Conservation (phyloP, 2,797 vertebrate species). For the Zalophus californianus region DNA sequence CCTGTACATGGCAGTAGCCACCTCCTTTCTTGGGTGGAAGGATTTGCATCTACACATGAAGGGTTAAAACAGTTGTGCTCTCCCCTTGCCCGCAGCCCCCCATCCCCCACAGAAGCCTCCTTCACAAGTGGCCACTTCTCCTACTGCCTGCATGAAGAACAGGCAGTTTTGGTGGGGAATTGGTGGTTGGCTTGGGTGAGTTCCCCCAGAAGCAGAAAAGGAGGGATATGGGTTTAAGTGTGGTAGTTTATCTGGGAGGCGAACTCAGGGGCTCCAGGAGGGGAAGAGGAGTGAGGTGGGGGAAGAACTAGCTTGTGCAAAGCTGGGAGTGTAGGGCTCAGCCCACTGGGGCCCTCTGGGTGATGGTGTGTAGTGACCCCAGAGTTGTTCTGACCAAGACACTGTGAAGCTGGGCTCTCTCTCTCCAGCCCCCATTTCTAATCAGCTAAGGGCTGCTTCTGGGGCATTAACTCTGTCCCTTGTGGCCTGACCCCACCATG, state of each 20-base stretch:
- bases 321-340: background rate
- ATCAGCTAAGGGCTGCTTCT: background rate
- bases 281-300: rapidly evolving
- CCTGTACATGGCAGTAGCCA: no score
- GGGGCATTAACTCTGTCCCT: background rate
- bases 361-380: background rate
- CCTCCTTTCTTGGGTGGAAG: background rate
- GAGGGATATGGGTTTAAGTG: background rate
- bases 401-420: background rate
- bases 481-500: background rate
- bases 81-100: background rate
- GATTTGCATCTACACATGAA: background rate
- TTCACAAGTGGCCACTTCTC: background rate
- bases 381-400: background rate
- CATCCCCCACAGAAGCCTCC: background rate
- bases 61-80: background rate
- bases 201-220: background rate
- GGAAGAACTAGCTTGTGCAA: background rate
- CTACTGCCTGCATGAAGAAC: background rate
- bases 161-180: background rate
- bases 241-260: background rate
- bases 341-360: background rate
- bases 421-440: background rate
- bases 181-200: background rate
- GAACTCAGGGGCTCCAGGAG: background rate